phyloP scores from a whole-genome alignment of 2,888 invertebrate genomes.

The Serripes groenlandicus region DNA sequence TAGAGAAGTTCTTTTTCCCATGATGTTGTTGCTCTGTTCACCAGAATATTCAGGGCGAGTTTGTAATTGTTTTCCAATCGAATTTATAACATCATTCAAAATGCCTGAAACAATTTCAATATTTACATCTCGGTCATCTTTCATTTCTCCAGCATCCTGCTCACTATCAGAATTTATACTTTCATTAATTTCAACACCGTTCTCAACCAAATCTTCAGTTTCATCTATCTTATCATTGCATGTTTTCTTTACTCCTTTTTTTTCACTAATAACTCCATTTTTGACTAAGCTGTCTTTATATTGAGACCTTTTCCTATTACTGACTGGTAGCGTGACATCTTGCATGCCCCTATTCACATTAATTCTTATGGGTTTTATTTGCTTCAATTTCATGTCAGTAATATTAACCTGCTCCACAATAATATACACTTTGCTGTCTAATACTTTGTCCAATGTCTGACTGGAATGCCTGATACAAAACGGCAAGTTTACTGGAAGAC shows the following conservation, averaged over 20 bases:
- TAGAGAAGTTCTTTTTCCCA: background rate
- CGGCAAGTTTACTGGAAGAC: background rate
- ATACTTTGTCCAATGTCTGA: background rate
- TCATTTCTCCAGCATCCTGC: background rate
- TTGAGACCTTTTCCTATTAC: no score
- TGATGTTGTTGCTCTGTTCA: background rate
- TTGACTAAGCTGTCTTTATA: no score
- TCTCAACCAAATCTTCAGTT: no score
- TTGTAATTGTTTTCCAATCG: background rate
- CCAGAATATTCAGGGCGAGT: background rate
- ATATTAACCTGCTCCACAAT: background rate
- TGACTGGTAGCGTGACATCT: no score
- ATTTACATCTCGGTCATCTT: background rate
- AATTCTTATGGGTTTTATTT: background rate
- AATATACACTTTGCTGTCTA: constrained; percentile 6
- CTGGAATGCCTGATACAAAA: background rate
- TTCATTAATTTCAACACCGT: no score
- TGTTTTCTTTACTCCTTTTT: no score
- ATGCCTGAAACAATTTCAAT: background rate
- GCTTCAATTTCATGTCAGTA: no score
- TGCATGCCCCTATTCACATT: background rate
- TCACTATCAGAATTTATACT: no score
- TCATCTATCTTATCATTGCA: no score
- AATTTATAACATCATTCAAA: background rate
- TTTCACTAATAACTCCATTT: no score